Evolutionary conservation across 2,113 vertebrate species (phyloP), one percentile per base, ranked within the genome.

Genomic region (Neofelis nebulosa): DNA sequence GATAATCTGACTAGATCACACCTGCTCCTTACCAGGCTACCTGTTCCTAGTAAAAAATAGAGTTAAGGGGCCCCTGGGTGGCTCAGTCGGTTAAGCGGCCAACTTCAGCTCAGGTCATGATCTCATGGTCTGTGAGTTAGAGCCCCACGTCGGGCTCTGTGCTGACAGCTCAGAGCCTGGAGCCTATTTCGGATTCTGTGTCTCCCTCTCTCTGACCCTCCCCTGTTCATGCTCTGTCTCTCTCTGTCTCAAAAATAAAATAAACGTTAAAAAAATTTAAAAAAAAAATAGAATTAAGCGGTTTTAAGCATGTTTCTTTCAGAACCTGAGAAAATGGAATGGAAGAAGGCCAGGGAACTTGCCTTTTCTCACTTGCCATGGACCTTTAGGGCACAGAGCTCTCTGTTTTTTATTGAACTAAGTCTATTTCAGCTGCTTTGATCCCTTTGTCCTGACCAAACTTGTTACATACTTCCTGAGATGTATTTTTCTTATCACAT

Each of bases 401-500:
- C 21, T 31, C 25, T 14, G 1, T 55, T 88, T 23, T 91, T 73
- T 83, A 29, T 16, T 57, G 31, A 0, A n/a, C 25, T 36, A 29
- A 55, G 36, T 66, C 12, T 66, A 1, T 33, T 18, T 90, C 25
- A 52, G 4, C n/a, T 38, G 29, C 18, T 52, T 79, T 48, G 45
- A 89, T 76, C 31, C 10, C 61, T 88, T 81, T 48, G 18, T 90
- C 41, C 36, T 78, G 73, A 91, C 73, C 7, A 82, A 81, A 82
- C 21, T 73, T 92, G 31, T 65, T 52, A 73, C 29, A n/a, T 71
- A 50, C 86, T 73, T 86, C 68, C 18, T 48, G 57, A 69, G 11
- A 65, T 74, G 6, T 45, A 86, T 91, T 97, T 96, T 97, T 93
- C 41, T 96, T 94, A 89, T 84, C 88, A 79, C 27, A 91, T 91